Conservation (phyloP, 1,140 invertebrate genomes). For the Meloidogyne chitwoodi region DNA sequence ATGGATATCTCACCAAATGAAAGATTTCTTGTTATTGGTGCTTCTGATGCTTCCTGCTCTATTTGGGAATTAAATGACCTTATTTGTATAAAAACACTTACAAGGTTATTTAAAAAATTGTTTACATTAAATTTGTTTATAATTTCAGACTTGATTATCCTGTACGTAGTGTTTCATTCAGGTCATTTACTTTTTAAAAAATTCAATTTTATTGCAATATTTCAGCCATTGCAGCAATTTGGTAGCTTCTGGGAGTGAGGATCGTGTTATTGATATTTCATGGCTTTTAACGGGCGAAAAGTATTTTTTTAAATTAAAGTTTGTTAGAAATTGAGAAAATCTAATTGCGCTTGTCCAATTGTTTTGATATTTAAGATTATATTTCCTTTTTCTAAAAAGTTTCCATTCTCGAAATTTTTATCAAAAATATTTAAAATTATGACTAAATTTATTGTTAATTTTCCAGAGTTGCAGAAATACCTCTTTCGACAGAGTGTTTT, state of each 20-base stretch:
- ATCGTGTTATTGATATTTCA: constrained; percentile 39
- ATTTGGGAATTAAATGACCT: constrained; percentile 41
- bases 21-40: constrained; percentile 30
- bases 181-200: background rate
- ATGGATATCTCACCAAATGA: constrained; percentile 36
- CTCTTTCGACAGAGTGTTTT: constrained; percentile 33
- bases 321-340: no score
- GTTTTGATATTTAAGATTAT: no score
- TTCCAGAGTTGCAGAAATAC: constrained; percentile 34
- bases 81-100: constrained; percentile 39
- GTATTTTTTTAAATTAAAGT: no score
- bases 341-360: no score
- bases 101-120: constrained; percentile 17
- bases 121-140: background rate
- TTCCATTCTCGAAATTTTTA: no score
- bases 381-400: no score
- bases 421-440: no score
- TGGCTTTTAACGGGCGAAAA: constrained; percentile 35
- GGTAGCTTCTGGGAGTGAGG: constrained; percentile 36
- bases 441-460: constrained; percentile 10
- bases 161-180: constrained; percentile 37
- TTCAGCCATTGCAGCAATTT: constrained; percentile 42
- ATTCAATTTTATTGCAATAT: background rate
- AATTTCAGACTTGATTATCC: constrained; percentile 39
- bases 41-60: constrained; percentile 35